Conservation (phyloP, 2,888 invertebrate genomes). For the Punctoribates punctum region DNA sequence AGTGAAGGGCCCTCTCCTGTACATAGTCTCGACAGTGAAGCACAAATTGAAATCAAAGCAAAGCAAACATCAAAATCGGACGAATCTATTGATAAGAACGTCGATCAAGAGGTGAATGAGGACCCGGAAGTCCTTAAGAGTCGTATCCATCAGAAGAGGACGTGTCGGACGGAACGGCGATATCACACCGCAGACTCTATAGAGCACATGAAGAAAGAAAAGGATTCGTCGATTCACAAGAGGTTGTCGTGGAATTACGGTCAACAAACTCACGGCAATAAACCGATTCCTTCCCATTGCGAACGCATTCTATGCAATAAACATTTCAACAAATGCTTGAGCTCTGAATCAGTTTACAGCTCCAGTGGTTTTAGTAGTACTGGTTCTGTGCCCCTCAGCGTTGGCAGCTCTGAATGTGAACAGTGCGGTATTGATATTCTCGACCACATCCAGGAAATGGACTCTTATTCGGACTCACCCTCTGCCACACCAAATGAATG, state of each 20-base stretch:
- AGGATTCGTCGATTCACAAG: constrained; percentile 60
- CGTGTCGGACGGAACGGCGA: constrained; percentile 53
- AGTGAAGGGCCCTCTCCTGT: constrained; percentile 44
- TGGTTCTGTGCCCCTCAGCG: constrained; percentile 53
- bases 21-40: constrained; percentile 42
- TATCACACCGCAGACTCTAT: constrained; percentile 66
- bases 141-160: constrained; percentile 43
- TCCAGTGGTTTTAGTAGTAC: constrained; percentile 57
- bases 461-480: constrained; percentile 17
- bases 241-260: constrained; percentile 63
- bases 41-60: background rate
- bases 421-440: constrained; percentile 37
- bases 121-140: constrained; percentile 37
- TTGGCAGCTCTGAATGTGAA: constrained; percentile 43
- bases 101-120: background rate
- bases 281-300: constrained; percentile 31
- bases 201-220: constrained; percentile 61
- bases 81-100: background rate
- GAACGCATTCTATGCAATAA: constrained; percentile 46
- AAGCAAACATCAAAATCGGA: constrained; percentile 10
- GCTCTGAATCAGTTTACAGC: constrained; percentile 55
- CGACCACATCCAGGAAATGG: constrained; percentile 42
- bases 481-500: background rate
- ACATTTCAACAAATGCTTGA: constrained; percentile 51
- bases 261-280: constrained; percentile 48